Percentiles rank a stretch among this genome's conserved stretches.
Evolutionary conservation across 1,140 invertebrate genomes (phyloP).

Genomic region (Drosophila insularis): DNA sequence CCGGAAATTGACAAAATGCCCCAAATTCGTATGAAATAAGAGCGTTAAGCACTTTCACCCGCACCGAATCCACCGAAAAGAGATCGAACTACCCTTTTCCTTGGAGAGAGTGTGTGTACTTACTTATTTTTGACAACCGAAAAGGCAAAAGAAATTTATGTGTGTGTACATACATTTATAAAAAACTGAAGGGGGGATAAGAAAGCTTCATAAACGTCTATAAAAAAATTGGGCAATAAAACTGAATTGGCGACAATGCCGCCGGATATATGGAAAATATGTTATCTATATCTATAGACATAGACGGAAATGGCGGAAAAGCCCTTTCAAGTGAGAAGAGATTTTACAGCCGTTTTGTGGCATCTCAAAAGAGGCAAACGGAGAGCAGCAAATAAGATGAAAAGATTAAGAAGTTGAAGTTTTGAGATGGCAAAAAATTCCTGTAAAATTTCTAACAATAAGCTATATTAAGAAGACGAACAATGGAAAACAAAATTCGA

Average conservation of each 20-base stretch:
- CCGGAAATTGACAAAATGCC: slow-evolving; percentile 69
- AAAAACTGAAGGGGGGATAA: slow-evolving; percentile 22
- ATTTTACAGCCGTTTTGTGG: slow-evolving; percentile 53
- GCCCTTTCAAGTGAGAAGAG: slow-evolving; percentile 17
- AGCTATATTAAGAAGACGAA: background rate
- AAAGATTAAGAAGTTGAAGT: background rate
- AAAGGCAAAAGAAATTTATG: slow-evolving; percentile 58
- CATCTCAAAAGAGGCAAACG: background rate
- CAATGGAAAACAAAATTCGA: too few relatives aligned
- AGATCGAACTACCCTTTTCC: slow-evolving; percentile 72
- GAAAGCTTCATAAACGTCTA: slow-evolving; percentile 78
- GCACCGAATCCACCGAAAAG: background rate
- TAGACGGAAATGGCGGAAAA: slow-evolving; percentile 8
- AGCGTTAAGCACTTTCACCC: background rate
- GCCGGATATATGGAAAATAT: slow-evolving; percentile 78
- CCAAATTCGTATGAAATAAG: slow-evolving; percentile 16
- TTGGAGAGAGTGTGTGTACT: slow-evolving; percentile 4
- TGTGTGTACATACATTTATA: background rate
- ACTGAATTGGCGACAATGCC: slow-evolving; percentile 73
- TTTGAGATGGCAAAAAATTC: too few relatives aligned
- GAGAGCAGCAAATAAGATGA: background rate
- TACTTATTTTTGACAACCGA: slow-evolving; percentile 19
- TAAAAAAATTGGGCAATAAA: slow-evolving; percentile 72
- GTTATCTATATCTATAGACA: slow-evolving; percentile 52
- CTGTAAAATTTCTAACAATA: background rate